Evolutionary conservation across 2,113 vertebrate species (phyloP), one percentile per base, ranked within the genome.

Genomic region (Jacana jacana): DNA sequence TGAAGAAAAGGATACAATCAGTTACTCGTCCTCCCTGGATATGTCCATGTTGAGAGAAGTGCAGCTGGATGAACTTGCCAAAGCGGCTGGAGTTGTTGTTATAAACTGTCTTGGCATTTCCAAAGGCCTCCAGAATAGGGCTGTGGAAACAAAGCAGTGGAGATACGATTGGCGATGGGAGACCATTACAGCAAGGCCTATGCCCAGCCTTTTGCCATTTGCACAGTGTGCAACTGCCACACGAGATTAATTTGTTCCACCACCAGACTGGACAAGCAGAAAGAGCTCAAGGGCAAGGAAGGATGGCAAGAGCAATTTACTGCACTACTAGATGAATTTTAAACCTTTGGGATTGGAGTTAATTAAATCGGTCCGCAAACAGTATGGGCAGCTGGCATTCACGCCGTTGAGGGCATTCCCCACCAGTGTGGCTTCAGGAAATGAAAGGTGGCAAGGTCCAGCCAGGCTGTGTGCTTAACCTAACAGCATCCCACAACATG

Each of bases 1-100:
- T 25, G 57, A 63, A 86, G 57, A 49, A 88, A 97, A 99, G 98
- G 99, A 99, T 99, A 99, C 99, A 99, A 89, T 99, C 99, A 23
- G 98, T 98, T 91, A 99, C 99, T 97, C 98, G 98, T 66, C 99
- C 99, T 83, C 99, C 99, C 63, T 99, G 99, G 95, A 99, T 99
- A 97, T 98, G 98, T 72, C 99, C 99, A 13, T 98, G 98, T 92
- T 98, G 98, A 86, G 98, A 99, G 96, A 99, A 99, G 96, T 99
- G 98, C 75, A 99, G 98, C 94, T 99, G 99, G 94, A 99, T 99
- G 93, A 99, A 99, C 92, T 99, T 99, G 83, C 99, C 99, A 52
- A 99, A 99, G 89, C 99, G 99, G 57, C 99, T 99, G 79, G 99
- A 99, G 97, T 99, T 99, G 96, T 99, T 99, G 97, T 99, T 99